Evolutionary conservation across 2,797 vertebrate species (phyloP), one percentile per base, ranked within the genome.

Genomic region (Centroberyx gerrardi): DNA sequence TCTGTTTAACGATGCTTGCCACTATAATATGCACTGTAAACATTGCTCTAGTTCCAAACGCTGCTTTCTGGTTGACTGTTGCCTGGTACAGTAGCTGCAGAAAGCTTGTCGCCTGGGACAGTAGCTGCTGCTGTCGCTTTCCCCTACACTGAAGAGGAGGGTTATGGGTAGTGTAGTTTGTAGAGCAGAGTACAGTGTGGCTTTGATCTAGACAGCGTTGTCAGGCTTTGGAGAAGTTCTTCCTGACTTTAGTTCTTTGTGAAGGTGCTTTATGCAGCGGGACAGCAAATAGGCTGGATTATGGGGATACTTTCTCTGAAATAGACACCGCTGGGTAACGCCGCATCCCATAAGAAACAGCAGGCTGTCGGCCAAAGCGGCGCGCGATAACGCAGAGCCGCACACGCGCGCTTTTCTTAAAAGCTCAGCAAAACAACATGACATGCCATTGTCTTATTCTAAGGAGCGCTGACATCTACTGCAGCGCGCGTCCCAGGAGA

Each of bases 371-470:
- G 80, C 71, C 82, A 86, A 63, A 76, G 56, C 56, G 3, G 54
- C 4, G 1, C 69, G 74, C 64, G 80, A 66, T 61, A 73, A 79
- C 53, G 59, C 78, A 59, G 61, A 80, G 58, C 66, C 58, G 76
- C 51, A 51, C 29, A 63, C 46, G 52, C 55, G 49, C 17, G 36
- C 10, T 28, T 77, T 87, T 88, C 70, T 68, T 86, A 76, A 86
- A 78, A 88, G 81, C 91, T 87, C 87, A 89, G 89, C 90, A 76
- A 78, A 89, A 87, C 84, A 88, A 73, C 61, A 29, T 59, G 22
- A 78, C 61, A 10, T 28, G 74, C 82, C 59, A 78, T 82, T 71
- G 74, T 76, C 81, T 82, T 55, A 2, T 78, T 80, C 72, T 77
- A 68, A 84, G 72, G 72, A 53, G 55, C 40, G 2, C 70, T 78